Evolutionary conservation across 2,113 vertebrate species (phyloP).

Genomic region (Coregonus clupeaformis): DNA sequence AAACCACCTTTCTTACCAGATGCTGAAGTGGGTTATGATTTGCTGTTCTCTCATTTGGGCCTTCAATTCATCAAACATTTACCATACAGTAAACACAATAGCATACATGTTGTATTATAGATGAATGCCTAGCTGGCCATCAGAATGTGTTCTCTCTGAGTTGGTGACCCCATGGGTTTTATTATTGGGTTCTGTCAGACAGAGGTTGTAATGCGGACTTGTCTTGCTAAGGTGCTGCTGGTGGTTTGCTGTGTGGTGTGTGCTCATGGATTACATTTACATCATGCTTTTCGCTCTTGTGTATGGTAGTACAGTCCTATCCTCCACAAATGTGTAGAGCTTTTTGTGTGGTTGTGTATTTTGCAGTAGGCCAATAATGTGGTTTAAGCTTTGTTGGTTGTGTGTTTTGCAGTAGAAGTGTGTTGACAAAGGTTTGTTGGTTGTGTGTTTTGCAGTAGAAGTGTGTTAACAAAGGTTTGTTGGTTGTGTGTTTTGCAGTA

Average conservation of each 20-base stretch:
- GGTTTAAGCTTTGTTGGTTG: too few species aligned
- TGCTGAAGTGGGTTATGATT: background rate
- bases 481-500: too few species aligned
- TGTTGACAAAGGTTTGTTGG: too few species aligned
- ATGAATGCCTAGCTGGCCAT: slow-evolving; percentile 30
- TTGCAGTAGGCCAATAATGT: too few species aligned
- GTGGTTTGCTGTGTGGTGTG: background rate
- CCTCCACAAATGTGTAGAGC: too few species aligned
- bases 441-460: too few species aligned
- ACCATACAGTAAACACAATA: slow-evolving; percentile 29
- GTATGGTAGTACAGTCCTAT: too few species aligned
- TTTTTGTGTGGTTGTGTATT: too few species aligned
- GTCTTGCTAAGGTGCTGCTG: background rate
- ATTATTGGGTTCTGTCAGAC: background rate
- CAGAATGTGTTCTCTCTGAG: background rate
- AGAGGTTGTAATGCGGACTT: background rate
- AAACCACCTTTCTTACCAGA: background rate
- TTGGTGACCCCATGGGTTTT: background rate
- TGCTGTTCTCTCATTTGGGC: background rate
- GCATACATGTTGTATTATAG: slow-evolving; percentile 45
- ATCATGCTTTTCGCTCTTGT: too few species aligned
- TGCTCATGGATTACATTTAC: background rate
- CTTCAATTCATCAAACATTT: slow-evolving; percentile 38
- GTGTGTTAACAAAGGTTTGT: too few species aligned
- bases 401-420: too few species aligned